phyloP scores from a whole-genome alignment of 2,113 vertebrate genomes.

The Tichodroma muraria region DNA sequence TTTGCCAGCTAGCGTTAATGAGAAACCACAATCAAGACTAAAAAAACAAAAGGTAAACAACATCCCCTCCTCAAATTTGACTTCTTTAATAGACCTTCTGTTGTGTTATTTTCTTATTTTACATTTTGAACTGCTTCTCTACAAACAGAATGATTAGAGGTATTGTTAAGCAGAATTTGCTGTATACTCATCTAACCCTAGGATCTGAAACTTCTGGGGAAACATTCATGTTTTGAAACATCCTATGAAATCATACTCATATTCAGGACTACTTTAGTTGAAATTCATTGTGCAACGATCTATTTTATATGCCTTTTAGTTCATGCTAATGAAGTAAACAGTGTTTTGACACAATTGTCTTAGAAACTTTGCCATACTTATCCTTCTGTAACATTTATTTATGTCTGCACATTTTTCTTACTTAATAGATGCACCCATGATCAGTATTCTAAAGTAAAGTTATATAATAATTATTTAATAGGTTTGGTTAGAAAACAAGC shows the following conservation, averaged over 20 bases:
- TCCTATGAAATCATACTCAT: background rate
- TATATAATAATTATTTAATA: background rate
- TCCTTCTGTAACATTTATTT: background rate
- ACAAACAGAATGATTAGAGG: background rate
- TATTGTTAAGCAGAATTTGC: background rate
- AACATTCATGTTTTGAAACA: background rate
- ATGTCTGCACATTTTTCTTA: background rate
- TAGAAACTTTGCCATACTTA: background rate
- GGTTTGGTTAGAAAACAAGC: background rate
- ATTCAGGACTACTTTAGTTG: background rate
- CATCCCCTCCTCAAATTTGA: background rate
- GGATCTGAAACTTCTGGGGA: background rate
- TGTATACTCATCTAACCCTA: background rate
- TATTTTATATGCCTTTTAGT: background rate
- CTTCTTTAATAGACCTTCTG: background rate
- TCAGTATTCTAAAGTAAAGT: background rate
- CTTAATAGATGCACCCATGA: background rate
- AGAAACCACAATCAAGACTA: background rate
- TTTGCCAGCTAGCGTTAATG: background rate
- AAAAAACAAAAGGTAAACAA: background rate
- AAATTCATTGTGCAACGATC: background rate
- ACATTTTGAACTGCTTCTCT: background rate
- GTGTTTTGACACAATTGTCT: background rate
- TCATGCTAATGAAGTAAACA: background rate
- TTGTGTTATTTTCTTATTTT: background rate